Percentiles rank a stretch among this genome's conserved stretches.
Conservation (phyloP, 2,113 vertebrate species). For the Xiphias gladius region DNA sequence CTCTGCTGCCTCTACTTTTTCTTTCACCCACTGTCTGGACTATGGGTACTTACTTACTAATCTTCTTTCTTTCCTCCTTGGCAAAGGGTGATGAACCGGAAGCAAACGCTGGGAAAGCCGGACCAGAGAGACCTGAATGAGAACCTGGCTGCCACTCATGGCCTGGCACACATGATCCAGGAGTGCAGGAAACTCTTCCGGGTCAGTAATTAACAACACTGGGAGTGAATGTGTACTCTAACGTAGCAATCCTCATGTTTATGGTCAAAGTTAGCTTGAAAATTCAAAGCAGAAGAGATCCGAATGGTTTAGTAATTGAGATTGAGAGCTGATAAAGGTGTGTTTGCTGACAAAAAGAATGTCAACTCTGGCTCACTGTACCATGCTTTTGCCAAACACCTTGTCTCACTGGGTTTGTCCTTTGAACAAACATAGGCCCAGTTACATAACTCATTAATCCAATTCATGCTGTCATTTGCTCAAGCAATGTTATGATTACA, state of each 20-base stretch:
- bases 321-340: not conserved
- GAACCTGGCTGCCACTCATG: slow-evolving; percentile 96
- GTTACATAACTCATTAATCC: slow-evolving; percentile 48
- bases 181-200: slow-evolving; percentile 96
- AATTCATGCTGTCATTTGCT: slow-evolving; percentile 25
- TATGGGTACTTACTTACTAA: slow-evolving; percentile 34
- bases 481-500: slow-evolving; percentile 30
- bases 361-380: slow-evolving; percentile 14
- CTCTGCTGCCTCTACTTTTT: not conserved
- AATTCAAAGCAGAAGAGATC: not conserved
- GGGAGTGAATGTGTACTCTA: not conserved
- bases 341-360: slow-evolving; percentile 23
- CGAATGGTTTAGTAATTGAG: not conserved
- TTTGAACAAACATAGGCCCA: slow-evolving; percentile 50
- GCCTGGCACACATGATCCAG: slow-evolving; percentile 96
- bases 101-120: slow-evolving; percentile 94
- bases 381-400: slow-evolving; percentile 20
- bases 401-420: slow-evolving; percentile 34
- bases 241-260: not conserved
- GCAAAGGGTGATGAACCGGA: slow-evolving; percentile 96
- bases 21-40: not conserved
- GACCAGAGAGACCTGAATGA: slow-evolving; percentile 98
- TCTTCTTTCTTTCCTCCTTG: slow-evolving; percentile 26
- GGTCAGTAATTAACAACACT: slow-evolving; percentile 83
- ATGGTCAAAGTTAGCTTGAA: not conserved